These are phyloP conservation scores for Aurelia sp. DNA, from an alignment of 30 jellyfish, hydroid and myxozoan species.

Conservation along the genomic window DNA sequence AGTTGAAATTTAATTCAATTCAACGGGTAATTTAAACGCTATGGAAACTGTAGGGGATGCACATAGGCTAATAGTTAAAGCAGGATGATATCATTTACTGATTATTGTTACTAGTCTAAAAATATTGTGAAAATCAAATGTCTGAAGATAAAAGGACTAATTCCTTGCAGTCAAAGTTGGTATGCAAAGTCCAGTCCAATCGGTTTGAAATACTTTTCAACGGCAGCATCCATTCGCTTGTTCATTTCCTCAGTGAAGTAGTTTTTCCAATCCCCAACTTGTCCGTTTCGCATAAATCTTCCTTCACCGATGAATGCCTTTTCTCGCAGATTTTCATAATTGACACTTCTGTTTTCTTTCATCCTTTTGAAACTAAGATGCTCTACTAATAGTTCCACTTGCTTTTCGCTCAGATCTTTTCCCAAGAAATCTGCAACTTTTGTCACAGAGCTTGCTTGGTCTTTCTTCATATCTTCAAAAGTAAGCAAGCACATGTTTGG, in stretches of 20 bases:
- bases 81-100: too few species aligned
- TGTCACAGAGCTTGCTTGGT: conserved; percentile 3
- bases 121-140: too few species aligned
- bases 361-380: conserved; percentile 31
- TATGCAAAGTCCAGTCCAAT: conserved; percentile 20
- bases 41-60: too few species aligned
- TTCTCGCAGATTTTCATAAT: conserved; percentile 10
- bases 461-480: conserved; percentile 47
- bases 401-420: conserved; percentile 29
- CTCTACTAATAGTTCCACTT: conserved; percentile 8
- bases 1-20: too few species aligned
- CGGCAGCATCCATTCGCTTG: conserved; percentile 21
- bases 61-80: too few species aligned
- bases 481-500: conserved; percentile 33
- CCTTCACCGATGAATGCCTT: conserved; percentile 35
- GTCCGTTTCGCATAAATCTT: conserved; percentile 43
- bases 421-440: conserved; percentile 44
- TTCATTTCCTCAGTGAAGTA: conserved; percentile 61
- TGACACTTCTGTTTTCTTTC: conserved; percentile 25
- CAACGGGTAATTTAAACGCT: too few species aligned
- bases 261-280: conserved; percentile 64
- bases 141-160: too few species aligned
- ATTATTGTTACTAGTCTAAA: too few species aligned
- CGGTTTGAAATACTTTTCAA: not conserved
- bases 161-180: not conserved